phyloP scores from a whole-genome alignment of 2,888 invertebrate species.

The Ptychoptera albimana region DNA sequence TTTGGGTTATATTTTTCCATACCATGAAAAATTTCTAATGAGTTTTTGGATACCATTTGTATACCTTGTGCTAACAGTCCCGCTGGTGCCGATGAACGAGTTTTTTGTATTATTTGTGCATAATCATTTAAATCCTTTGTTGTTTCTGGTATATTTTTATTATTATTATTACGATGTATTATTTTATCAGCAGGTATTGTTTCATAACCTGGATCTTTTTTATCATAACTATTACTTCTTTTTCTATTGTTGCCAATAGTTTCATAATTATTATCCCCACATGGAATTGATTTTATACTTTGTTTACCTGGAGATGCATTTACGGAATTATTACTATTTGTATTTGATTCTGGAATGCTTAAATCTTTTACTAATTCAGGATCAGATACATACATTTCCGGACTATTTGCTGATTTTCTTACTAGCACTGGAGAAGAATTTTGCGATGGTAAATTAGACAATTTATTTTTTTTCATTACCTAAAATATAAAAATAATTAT shows the following conservation, averaged over 20 bases:
- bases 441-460: slow-evolving; percentile 25
- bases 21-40: slow-evolving; percentile 2
- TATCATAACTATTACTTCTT: slow-evolving; percentile 29
- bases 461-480: slow-evolving; percentile 31
- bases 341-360: slow-evolving; percentile 7
- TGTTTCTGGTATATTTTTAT: not conserved
- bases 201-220: slow-evolving; percentile 46
- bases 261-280: slow-evolving; percentile 40
- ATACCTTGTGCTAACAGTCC: slow-evolving; percentile 1
- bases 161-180: slow-evolving; percentile 12
- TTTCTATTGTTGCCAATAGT: slow-evolving; percentile 35
- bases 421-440: slow-evolving; percentile 23
- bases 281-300: slow-evolving; percentile 28
- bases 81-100: not conserved
- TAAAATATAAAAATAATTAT: slow-evolving; percentile 8
- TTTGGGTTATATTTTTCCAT: not conserved
- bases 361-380: slow-evolving; percentile 9
- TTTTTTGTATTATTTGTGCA: not conserved
- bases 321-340: slow-evolving; percentile 8
- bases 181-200: slow-evolving; percentile 31
- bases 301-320: slow-evolving; percentile 25
- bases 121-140: not conserved
- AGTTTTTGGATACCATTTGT: slow-evolving; percentile 4
- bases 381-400: not conserved
- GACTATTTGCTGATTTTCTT: slow-evolving; percentile 14